These are phyloP conservation scores for Ochlodes sylvanus DNA, from an alignment of 2,888 invertebrate species.

Conservation along the genomic window DNA sequence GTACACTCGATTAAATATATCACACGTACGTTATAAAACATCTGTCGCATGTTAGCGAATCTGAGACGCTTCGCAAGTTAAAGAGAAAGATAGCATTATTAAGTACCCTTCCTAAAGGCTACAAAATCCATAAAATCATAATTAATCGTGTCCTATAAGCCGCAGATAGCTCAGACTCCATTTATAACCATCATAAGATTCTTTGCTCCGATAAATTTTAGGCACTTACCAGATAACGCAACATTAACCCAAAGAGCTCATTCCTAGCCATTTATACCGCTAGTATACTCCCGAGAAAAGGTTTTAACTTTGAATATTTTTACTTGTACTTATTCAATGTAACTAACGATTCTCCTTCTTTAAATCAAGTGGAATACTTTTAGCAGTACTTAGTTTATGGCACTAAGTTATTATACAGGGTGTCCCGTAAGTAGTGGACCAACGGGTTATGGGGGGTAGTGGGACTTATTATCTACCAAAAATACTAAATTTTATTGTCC, in stretches of 20 bases:
- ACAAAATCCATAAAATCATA: slow-evolving; percentile 22
- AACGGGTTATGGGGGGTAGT: no score
- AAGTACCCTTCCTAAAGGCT: background rate
- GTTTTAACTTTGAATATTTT: slow-evolving; percentile 8
- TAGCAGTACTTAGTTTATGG: background rate
- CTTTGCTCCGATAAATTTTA: slow-evolving; percentile 30
- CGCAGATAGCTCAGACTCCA: slow-evolving; percentile 17
- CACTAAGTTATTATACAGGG: no score
- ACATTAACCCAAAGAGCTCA: slow-evolving; percentile 17
- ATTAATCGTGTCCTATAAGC: slow-evolving; percentile 20
- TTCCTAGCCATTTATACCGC: slow-evolving; percentile 9
- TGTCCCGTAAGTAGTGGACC: no score
- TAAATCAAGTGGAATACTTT: background rate
- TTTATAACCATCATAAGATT: slow-evolving; percentile 32
- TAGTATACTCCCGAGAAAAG: background rate
- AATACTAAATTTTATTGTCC: no score
- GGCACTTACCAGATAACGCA: slow-evolving; percentile 31
- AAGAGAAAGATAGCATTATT: background rate
- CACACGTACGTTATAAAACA: no score
- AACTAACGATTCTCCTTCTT: background rate
- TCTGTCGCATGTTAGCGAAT: no score
- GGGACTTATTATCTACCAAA: no score
- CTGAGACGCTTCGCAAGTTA: background rate
- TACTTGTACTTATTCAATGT: background rate
- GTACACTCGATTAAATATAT: no score